These are phyloP conservation scores for Bucco capensis DNA, from an alignment of 2,113 vertebrate genomes.

Conservation along the genomic window DNA sequence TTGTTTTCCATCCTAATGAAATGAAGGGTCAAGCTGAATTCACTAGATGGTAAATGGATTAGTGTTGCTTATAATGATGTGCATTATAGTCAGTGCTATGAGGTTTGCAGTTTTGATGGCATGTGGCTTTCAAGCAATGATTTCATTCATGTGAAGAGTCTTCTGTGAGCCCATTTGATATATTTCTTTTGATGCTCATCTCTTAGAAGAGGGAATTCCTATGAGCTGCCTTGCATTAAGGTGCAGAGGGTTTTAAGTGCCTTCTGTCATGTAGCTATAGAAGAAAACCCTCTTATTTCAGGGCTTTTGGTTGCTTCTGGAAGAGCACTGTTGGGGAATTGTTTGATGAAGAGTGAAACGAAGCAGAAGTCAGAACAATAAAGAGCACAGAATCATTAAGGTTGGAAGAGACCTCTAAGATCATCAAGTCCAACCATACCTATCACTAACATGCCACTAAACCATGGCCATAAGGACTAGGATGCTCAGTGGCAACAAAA, in stretches of 20 bases:
- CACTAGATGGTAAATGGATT: conserved; percentile 41
- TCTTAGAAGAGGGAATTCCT: neutral
- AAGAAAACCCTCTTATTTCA: neutral
- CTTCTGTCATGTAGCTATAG: neutral
- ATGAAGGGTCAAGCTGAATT: conserved; percentile 2
- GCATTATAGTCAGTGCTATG: neutral
- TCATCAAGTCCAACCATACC: no score
- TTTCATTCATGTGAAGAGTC: conserved; percentile 19
- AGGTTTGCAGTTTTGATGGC: conserved; percentile 27
- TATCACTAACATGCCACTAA: no score
- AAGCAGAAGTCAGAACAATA: neutral
- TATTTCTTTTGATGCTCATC: neutral
- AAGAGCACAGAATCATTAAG: no score
- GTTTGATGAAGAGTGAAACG: neutral
- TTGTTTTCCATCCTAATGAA: conserved; percentile 29
- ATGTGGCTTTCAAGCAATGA: conserved; percentile 30
- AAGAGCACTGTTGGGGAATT: neutral
- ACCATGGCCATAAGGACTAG: no score
- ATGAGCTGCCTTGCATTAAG: neutral
- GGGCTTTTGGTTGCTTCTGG: neutral
- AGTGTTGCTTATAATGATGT: conserved; percentile 18
- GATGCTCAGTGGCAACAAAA: neutral
- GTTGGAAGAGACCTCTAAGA: no score
- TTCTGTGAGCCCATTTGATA: neutral
- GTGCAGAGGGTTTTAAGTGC: neutral